Percentiles rank a stretch among this genome's conserved stretches.
Evolutionary conservation across 2,797 vertebrate genomes (phyloP).

Genomic region (Ctenosaura bakeri): DNA sequence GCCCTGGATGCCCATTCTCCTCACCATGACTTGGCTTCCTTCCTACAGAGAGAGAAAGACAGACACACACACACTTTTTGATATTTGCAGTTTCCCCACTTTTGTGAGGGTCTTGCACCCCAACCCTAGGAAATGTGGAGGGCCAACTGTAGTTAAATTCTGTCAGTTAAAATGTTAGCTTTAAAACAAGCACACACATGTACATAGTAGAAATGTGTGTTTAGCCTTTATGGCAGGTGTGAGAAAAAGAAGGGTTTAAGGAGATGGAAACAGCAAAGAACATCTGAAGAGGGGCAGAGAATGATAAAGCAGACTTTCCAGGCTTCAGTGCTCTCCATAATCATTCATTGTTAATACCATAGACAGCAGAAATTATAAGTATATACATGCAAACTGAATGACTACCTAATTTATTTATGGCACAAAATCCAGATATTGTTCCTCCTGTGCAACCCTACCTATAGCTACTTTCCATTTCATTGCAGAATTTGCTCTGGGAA

Average conservation of each 20-base stretch:
- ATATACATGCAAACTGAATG: not conserved
- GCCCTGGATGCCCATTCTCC: too few relatives aligned
- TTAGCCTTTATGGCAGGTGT: not conserved
- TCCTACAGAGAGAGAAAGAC: too few relatives aligned
- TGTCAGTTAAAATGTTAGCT: not conserved
- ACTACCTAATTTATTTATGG: not conserved
- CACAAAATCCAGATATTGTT: not conserved
- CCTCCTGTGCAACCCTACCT: not conserved
- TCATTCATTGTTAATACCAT: not conserved
- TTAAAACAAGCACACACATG: not conserved
- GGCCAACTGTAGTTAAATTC: not conserved
- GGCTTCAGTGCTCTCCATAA: not conserved
- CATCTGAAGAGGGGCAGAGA: not conserved
- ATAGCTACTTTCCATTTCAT: not conserved
- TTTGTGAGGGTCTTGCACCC: too few relatives aligned
- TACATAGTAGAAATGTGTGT: not conserved
- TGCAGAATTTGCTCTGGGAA: not conserved
- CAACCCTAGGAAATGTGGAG: too few relatives aligned
- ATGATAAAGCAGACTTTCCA: not conserved
- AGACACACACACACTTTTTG: too few relatives aligned
- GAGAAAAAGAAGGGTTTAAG: not conserved
- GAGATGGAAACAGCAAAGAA: not conserved
- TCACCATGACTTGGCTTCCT: too few relatives aligned
- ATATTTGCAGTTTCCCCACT: too few relatives aligned
- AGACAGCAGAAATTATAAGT: not conserved